These are phyloP conservation scores for Sprattus sprattus DNA, from an alignment of 2,113 vertebrate genomes.

Conservation along the genomic window DNA sequence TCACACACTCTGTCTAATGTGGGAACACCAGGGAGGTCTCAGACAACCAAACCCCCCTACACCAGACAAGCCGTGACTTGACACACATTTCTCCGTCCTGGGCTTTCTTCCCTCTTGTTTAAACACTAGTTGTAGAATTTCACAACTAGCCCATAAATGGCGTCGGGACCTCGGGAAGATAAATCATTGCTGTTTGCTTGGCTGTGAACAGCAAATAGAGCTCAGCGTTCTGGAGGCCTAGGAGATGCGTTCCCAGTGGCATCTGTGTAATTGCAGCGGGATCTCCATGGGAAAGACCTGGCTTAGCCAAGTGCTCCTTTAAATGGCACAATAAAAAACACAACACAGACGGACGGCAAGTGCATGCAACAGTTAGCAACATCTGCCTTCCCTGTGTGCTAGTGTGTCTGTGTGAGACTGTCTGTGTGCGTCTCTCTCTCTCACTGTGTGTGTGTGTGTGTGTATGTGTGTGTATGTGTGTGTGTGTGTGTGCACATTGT, in stretches of 20 bases:
- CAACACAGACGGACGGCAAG: slow-evolving; percentile 69
- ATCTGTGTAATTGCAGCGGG: slow-evolving; percentile 61
- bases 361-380: slow-evolving; percentile 81
- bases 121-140: slow-evolving; percentile 74
- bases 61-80: slow-evolving; percentile 58
- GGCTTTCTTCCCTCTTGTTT: slow-evolving; percentile 60
- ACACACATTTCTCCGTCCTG: slow-evolving; percentile 45
- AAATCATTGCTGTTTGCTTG: slow-evolving; percentile 59
- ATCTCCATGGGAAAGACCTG: slow-evolving; percentile 69
- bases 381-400: slow-evolving; percentile 82
- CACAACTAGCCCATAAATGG: slow-evolving; percentile 69
- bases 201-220: slow-evolving; percentile 71
- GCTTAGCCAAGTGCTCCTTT: slow-evolving; percentile 70
- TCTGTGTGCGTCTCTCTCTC: slow-evolving; percentile 17
- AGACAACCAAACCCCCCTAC: slow-evolving; percentile 28
- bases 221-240: slow-evolving; percentile 69
- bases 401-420: slow-evolving; percentile 56
- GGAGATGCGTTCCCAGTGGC: slow-evolving; percentile 65
- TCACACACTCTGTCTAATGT: slow-evolving; percentile 22
- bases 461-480: not conserved
- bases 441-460: slow-evolving; percentile 20
- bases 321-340: slow-evolving; percentile 67
- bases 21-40: slow-evolving; percentile 42
- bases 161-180: slow-evolving; percentile 56
- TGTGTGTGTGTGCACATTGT: slow-evolving; percentile 57